phyloP scores from a whole-genome alignment of 2,888 invertebrate genomes.

The Campoplex nolae region DNA sequence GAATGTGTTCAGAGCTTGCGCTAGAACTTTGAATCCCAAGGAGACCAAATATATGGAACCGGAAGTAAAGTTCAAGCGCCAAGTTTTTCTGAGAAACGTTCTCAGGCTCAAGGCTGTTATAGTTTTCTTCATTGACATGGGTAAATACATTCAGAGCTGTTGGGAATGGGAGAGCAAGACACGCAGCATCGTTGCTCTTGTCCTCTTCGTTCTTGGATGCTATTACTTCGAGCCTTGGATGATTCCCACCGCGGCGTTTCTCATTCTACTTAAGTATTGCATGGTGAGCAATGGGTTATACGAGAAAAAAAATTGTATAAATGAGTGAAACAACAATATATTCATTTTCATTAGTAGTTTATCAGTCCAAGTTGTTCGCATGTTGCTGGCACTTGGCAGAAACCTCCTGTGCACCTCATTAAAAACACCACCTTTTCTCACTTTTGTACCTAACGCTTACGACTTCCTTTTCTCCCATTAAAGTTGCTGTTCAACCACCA shows the following conservation, averaged over 20 bases:
- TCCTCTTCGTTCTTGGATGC: conserved; percentile 94
- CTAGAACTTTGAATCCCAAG: conserved; percentile 96
- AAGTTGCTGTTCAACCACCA: not conserved
- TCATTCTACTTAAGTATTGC: conserved; percentile 92
- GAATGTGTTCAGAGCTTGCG: conserved; percentile 97
- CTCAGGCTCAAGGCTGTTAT: conserved; percentile 96
- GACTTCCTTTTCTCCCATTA: no score
- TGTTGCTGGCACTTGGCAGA: not conserved
- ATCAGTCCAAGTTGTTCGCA: not conserved
- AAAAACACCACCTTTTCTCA: not conserved
- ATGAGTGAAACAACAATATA: not conserved
- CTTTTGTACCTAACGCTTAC: not conserved
- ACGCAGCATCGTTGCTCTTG: conserved; percentile 93
- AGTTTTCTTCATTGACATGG: conserved; percentile 94
- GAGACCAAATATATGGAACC: conserved; percentile 98
- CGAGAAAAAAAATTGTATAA: not conserved
- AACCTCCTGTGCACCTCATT: not conserved
- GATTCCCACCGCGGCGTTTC: conserved; percentile 92
- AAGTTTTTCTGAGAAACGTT: conserved; percentile 97
- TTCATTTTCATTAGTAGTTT: not conserved
- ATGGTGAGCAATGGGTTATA: conserved; percentile 85
- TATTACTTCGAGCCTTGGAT: conserved; percentile 99
- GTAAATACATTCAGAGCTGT: conserved; percentile 97
- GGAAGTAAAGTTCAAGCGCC: conserved; percentile 97
- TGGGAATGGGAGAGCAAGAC: conserved; percentile 98